Conservation (phyloP, 2,888 invertebrate genomes). For the Callimorpha dominula region DNA sequence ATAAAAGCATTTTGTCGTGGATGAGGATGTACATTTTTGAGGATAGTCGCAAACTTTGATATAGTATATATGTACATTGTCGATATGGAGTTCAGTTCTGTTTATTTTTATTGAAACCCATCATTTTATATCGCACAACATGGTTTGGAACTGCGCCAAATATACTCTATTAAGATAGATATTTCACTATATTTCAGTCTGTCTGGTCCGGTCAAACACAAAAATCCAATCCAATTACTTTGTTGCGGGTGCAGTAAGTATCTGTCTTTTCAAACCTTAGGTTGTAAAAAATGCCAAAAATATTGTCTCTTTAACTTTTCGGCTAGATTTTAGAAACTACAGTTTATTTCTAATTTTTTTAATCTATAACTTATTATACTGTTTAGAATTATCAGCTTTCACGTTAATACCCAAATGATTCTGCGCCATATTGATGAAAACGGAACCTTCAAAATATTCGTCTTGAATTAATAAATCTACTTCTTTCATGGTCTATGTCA, state of each 20-base stretch:
- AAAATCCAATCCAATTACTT: background rate
- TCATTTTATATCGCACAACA: background rate
- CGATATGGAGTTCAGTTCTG: background rate
- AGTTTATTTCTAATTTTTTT: no score
- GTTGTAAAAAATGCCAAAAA: background rate
- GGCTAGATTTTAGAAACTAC: no score
- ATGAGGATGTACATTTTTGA: background rate
- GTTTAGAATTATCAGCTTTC: background rate
- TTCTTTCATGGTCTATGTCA: background rate
- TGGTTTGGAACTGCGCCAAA: conserved; percentile 13
- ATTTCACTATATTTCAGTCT: conserved; percentile 3
- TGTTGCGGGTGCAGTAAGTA: background rate
- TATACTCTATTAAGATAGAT: background rate
- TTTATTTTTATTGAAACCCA: conserved; percentile 12
- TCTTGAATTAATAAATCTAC: background rate
- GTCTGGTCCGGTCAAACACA: background rate
- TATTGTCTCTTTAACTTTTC: no score
- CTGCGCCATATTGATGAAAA: background rate
- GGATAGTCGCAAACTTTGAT: background rate
- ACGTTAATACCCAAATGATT: background rate
- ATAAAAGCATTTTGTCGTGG: background rate
- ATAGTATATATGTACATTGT: background rate
- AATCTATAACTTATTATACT: background rate
- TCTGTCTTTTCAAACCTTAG: background rate
- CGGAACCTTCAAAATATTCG: background rate